Evolutionary conservation across 2,888 invertebrate species (phyloP), one percentile per base, ranked within the genome.

Genomic region (Metopia argyrocephala): DNA sequence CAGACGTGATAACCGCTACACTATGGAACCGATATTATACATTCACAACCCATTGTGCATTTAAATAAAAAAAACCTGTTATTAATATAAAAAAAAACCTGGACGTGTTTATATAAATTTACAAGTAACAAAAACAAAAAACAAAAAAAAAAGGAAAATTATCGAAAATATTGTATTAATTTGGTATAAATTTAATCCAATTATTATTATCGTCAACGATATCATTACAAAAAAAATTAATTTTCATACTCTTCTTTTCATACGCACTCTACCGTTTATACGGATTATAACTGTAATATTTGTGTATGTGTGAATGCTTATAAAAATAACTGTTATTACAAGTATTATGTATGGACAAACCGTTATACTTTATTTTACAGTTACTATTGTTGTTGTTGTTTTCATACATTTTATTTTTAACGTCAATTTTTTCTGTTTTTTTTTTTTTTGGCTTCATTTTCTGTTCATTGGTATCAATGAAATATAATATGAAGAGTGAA

Each of bases 301-400:
- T 61, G 15, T 68, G 12, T 54, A 9, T 12, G 59, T n/a, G n/a
- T n/a, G n/a, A n/a, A n/a, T n/a, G n/a, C n/a, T 25, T 28, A 57
- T 74, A 45, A 57, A 76, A 59, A 69, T 76, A 69, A 69, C 64
- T 65, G 59, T 74, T 57, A 74, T 69, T 65, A 66, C 52, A 52
- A 38, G 9, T 38, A 23, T 23, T 56, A 57, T 45, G 27, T 25
- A 68, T 56, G 71, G 12, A 38, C 38, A 38, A 0, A 31, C 38
- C 38, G 38, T 38, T 38, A 38, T 38, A 38, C 3, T 38, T 38
- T 9, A 38, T 15, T 38, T 38, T 15, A 4, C 15, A 12, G 15
- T 38, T 38, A 38, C 27, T 56, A 56, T 59, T 59, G 28, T 68
- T 57, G 7, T 27, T 6, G 45, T 38, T 62, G 2, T 50, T 12